Conservation (phyloP, 2,888 invertebrate species). For the Scaptodrosophila latifasciaeformis region DNA sequence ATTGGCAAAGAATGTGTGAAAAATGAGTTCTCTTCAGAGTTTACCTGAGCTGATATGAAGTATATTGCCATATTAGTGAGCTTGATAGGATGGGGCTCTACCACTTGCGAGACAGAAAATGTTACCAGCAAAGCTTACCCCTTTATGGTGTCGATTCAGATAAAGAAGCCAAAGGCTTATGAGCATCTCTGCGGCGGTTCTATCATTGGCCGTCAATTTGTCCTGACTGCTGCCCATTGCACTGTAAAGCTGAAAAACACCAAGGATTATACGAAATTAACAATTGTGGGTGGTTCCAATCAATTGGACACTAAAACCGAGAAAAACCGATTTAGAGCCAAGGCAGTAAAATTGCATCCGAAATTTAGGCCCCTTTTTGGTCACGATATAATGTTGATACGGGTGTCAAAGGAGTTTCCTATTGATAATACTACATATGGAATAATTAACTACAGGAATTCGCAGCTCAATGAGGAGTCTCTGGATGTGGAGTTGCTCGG, state of each 20-base stretch:
- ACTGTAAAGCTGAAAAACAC: conserved; percentile 19
- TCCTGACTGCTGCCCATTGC: conserved; percentile 72
- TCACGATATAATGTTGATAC: conserved; percentile 65
- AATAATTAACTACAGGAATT: conserved; percentile 34
- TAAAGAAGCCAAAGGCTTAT: conserved; percentile 32
- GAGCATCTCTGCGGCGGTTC: conserved; percentile 69
- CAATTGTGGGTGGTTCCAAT: conserved; percentile 47
- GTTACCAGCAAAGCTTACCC: conserved; percentile 5
- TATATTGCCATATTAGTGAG: no score
- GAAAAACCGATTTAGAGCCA: conserved; percentile 44
- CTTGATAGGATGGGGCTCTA: no score
- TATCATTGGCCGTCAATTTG: conserved; percentile 58
- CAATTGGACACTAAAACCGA: conserved; percentile 20
- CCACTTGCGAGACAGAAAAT: no score
- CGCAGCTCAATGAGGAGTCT: no score
- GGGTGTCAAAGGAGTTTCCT: conserved; percentile 44
- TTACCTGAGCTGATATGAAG: no score
- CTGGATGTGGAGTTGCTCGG: conserved; percentile 53
- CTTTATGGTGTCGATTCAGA: conserved; percentile 52
- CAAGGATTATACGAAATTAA: no score
- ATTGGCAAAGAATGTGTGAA: no score
- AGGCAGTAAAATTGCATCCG: conserved; percentile 46
- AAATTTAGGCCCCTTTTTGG: conserved; percentile 51
- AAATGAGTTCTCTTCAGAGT: no score
- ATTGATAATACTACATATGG: no score